Evolutionary conservation across 2,797 vertebrate species (phyloP), one percentile per base, ranked within the genome.

Genomic region (Chelidonichthys spinosus): DNA sequence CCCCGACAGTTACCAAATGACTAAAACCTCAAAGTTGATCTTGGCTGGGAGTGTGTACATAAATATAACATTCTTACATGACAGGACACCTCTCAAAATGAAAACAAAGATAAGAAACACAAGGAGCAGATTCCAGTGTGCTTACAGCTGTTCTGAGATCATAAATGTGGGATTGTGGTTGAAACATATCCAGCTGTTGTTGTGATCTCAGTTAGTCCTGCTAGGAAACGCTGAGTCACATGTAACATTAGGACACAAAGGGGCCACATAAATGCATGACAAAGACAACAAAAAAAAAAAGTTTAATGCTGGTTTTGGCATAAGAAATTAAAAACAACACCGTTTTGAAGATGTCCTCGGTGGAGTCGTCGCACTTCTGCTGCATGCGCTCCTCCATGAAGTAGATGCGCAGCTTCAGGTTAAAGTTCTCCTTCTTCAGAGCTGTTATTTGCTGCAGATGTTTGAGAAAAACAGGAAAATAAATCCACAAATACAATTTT

Each of bases 361-460:
- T 96, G 72, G 97, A 96, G 90, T 95, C 96, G 10, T 97, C 96
- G 67, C 96, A 97, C 85, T 97, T 97, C 92, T 97, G 97, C 75
- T 99, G 97, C 91, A 98, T 96, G 56, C 94, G 95, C 79, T 99
- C 97, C 87, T 99, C 98, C 88, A 99, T 94, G 85, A 98, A 99
- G 92, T 99, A 99, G 79, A 99, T 99, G 46, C 98, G 96, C 71
- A 99, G 95, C 83, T 99, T 99, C 81, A 99, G 90, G 90, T 98
- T 99, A 84, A 99, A 99, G 89, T 99, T 99, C 78, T 99, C 98
- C 86, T 99, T 99, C 91, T 99, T 98, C 87, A 99, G 85, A 66
- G 97, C 97, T 49, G 95, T 97, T 88, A 99, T 99, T 97, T 99
- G 97, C 97, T 99, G 85, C 1, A 39, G 47, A 78, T 32, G 36